Evolutionary conservation across 2,888 invertebrate genomes (phyloP), one percentile per base, ranked within the genome.

Genomic region (Apotomis betuletana): DNA sequence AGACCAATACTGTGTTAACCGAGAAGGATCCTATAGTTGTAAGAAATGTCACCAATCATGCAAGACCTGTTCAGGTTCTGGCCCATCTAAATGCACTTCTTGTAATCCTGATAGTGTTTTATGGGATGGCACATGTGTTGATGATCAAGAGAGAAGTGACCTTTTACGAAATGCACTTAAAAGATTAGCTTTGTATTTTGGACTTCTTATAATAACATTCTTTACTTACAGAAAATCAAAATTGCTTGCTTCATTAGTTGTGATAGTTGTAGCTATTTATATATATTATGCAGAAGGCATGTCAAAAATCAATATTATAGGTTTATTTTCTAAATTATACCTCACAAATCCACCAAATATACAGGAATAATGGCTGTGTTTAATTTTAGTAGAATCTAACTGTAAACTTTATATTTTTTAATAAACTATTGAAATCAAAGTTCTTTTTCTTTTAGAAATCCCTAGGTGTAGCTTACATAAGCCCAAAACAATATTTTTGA

Each of bases 1-100:
- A 5, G 95, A 96, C 85, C 95, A 98, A 83, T 98, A 97, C 86
- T 99, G 99, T 90, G 94, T 97, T 0, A 99, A 99, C 85, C 96
- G 94, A 73, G 97, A 97, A 79, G 98, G 99, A 10, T 96, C 96
- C 1, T 96, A 95, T 85, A 89, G 90, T 38, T 98, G 98, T 88
- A 90, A 96, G 80, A 95, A 94, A 75, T 99, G 99, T 92, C 97
- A 98, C 88, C 94, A 91, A 77, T 95, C 97, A 2, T 99, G 98
- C 85, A 92, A 94, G 74, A 96, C 96, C 4, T 99, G 99, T 86
- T 94, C 92, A 46, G 98, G 97, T 3, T 96, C 96, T 87, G 98
- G 98, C 0, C 95, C 97, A 13, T 96, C 97, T 83, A 97, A 97
- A 94, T 99, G 98, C 87, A 94, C 94, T 67, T 92, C 95, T 79